These are phyloP conservation scores for Crenichthys baileyi DNA, from an alignment of 2,797 vertebrate genomes.

Conservation along the genomic window DNA sequence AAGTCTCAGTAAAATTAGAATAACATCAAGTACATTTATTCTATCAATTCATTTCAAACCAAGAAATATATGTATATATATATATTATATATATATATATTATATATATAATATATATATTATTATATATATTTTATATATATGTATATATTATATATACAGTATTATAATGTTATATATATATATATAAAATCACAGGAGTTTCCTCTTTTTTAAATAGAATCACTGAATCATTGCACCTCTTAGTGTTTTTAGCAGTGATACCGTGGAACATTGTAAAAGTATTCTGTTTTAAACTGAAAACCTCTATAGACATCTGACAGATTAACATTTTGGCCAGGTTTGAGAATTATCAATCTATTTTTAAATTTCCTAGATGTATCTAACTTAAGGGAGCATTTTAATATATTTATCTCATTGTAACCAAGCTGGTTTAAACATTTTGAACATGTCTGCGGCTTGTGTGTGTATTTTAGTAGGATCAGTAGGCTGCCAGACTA, in stretches of 20 bases:
- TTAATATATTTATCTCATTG: constrained; percentile 54
- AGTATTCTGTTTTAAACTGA: constrained; percentile 9
- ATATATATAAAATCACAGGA: too few relatives aligned
- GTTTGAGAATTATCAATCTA: constrained; percentile 24
- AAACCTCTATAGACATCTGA: neutral
- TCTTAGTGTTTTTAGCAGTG: neutral
- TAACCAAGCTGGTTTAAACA: constrained; percentile 60
- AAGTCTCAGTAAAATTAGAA: neutral
- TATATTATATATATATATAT: neutral
- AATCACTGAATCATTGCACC: neutral
- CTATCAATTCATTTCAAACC: neutral
- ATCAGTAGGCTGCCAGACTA: constrained; percentile 47
- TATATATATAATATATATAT: neutral
- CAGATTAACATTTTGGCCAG: constrained; percentile 22
- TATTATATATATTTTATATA: too few relatives aligned
- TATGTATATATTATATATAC: too few relatives aligned
- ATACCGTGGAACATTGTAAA: neutral
- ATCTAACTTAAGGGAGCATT: constrained; percentile 37
- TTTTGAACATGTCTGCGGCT: constrained; percentile 46
- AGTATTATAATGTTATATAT: too few relatives aligned
- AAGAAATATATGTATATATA: neutral
- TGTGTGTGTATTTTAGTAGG: constrained; percentile 53
- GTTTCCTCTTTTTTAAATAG: too few relatives aligned
- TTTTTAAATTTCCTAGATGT: constrained; percentile 24
- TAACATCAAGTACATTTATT: neutral